phyloP scores from a whole-genome alignment of 1,140 invertebrate species.

The Neodiprion lecontei region DNA sequence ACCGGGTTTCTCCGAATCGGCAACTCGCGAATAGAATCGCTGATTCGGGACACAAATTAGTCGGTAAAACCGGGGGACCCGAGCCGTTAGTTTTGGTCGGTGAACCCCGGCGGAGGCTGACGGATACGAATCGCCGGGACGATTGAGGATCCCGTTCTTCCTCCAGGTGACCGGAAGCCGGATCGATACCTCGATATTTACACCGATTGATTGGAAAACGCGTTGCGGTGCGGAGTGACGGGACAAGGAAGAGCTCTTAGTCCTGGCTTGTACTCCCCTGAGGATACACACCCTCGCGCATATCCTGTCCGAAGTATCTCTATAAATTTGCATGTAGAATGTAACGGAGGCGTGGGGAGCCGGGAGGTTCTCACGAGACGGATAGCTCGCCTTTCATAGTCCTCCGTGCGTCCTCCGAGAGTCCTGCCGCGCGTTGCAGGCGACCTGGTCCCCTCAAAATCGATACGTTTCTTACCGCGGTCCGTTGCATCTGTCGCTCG shows the following conservation, averaged over 20 bases:
- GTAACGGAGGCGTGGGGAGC: conserved; percentile 28
- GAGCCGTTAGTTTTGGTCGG: not conserved
- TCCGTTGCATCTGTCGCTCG: conserved; percentile 3
- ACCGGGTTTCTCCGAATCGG: no score
- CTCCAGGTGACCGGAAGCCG: not conserved
- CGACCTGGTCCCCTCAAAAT: conserved; percentile 29
- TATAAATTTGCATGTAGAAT: conserved; percentile 65
- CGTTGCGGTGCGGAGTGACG: conserved; percentile 54
- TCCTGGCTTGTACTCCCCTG: conserved; percentile 55
- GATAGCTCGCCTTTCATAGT: conserved; percentile 23
- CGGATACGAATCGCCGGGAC: no score
- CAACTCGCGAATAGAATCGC: no score
- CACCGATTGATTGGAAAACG: conserved; percentile 59
- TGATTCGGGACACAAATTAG: not conserved
- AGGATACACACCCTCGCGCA: conserved; percentile 42
- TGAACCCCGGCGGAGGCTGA: not conserved
- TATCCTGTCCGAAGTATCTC: conserved; percentile 60
- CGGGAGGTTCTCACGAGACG: conserved; percentile 43
- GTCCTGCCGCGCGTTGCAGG: conserved; percentile 12
- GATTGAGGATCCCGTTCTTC: no score
- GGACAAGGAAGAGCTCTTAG: conserved; percentile 65
- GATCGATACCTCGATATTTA: conserved; percentile 61
- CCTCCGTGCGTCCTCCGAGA: conserved; percentile 7
- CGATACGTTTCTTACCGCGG: not conserved
- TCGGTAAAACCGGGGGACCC: not conserved